These are phyloP conservation scores for Cairina moschata DNA, from an alignment of 2,113 vertebrate species.

Conservation along the genomic window DNA sequence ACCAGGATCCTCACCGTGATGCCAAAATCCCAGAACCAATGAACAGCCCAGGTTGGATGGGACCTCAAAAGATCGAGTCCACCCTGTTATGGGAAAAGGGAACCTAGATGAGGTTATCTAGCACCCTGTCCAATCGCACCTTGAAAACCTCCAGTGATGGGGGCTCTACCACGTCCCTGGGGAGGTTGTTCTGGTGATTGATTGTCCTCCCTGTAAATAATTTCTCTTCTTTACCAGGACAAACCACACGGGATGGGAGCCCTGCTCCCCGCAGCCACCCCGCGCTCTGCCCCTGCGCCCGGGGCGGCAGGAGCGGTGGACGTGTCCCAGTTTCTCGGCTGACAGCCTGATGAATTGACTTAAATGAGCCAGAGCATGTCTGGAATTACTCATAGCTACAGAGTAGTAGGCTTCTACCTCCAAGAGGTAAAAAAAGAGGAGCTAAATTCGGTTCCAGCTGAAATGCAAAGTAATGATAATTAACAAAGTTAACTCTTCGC, in stretches of 20 bases:
- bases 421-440: not conserved
- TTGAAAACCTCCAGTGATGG: not conserved
- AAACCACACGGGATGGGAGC: not conserved
- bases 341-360: not conserved
- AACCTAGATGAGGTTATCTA: no score
- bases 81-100: no score
- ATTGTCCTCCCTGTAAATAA: not conserved
- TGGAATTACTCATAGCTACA: not conserved
- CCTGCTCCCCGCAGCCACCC: not conserved
- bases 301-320: not conserved
- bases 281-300: not conserved
- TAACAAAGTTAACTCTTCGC: not conserved
- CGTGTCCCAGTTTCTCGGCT: not conserved
- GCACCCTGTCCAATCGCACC: not conserved
- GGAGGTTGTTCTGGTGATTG: not conserved
- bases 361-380: not conserved
- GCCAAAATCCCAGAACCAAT: not conserved
- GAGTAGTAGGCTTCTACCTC: not conserved
- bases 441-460: not conserved
- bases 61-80: no score
- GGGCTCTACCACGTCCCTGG: no score
- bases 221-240: not conserved
- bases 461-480: not conserved
- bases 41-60: no score
- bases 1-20: not conserved